Base-by-base conservation (phyloP, 2,113 vertebrate species). In the Pimephales promelas region DNA sequence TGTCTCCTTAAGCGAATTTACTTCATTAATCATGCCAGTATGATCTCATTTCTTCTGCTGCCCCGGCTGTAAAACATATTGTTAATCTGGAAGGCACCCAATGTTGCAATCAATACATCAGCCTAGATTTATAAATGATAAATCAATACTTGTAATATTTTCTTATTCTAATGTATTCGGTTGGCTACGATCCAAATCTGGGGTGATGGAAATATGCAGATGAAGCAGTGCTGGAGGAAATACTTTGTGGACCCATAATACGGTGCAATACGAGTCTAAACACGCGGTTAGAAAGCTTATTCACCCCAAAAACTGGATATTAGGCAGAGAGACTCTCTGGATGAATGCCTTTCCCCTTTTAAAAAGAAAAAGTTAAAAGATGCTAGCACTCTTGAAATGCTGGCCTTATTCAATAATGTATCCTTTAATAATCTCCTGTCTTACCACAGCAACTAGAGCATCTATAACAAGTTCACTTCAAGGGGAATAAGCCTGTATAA, bases 111-210 rank as follows among this genome's bases (percentile, higher is more conserved):
- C 95, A 92, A 94, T 95, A 94, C 88, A 91, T 94, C 93, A 94
- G 90, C 92, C 92, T 79, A 79, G 84, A 91, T 92, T 95, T 94
- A 94, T 92, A 95, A 95, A 96, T 93, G 95, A 94, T 93, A 94
- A 96, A 96, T 97, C 96, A 93, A 97, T 97, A 95, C 88, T 95
- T 95, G 92, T 95, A 93, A 95, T 95, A 94, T 91, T 94, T 95
- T 92, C 91, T 90, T 86, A 89, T 93, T 93, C 91, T 94, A 93
- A 95, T 94, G 90, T 89, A 94, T 94, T 94, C 85, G 20, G 40
- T 84, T 90, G 91, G 93, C 93, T 89, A 40, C 36, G 75, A 82
- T 92, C 90, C 92, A 93, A 83, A 68, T 34, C 80, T 81, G 81
- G 84, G 87, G 89, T 80, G 91, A 91, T 83, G 92, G 88, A 93